Percentiles rank a stretch among this genome's conserved stretches.
Evolutionary conservation across 2,797 vertebrate genomes (phyloP).

Genomic region (Prionace glauca): DNA sequence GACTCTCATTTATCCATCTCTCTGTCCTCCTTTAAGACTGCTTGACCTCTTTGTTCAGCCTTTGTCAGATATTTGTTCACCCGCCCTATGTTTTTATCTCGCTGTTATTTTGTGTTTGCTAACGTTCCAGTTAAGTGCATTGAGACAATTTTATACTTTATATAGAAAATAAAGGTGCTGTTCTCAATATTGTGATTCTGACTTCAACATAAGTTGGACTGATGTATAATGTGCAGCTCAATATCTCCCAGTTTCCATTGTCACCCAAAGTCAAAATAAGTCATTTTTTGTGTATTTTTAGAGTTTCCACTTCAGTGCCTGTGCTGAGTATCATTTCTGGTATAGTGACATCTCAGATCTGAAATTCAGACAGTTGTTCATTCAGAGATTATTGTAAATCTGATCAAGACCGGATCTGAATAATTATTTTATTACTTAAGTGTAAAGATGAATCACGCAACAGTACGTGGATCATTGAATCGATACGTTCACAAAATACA

Average conservation of each 20-base stretch:
- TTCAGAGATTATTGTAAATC: not conserved
- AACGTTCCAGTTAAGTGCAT: not conserved
- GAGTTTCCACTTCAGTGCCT: not conserved
- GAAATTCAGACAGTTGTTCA: not conserved
- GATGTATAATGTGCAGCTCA: not conserved
- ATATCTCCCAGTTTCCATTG: too few relatives aligned
- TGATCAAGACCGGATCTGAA: not conserved
- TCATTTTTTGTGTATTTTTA: not conserved
- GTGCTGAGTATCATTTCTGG: not conserved
- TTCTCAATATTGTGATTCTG: not conserved
- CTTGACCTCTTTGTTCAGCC: not conserved
- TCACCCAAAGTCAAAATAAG: not conserved
- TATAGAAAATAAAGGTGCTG: not conserved
- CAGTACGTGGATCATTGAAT: too few relatives aligned
- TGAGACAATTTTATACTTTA: not conserved
- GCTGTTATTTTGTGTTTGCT: not conserved
- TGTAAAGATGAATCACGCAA: not conserved
- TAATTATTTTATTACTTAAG: not conserved
- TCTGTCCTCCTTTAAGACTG: not conserved
- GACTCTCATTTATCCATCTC: not conserved
- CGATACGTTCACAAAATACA: too few relatives aligned
- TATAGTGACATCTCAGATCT: not conserved
- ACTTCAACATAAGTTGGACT: not conserved
- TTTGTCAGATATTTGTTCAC: too few relatives aligned
- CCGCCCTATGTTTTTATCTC: not conserved